Conservation (phyloP, 2,113 vertebrate genomes). For the Sitta europaea region DNA sequence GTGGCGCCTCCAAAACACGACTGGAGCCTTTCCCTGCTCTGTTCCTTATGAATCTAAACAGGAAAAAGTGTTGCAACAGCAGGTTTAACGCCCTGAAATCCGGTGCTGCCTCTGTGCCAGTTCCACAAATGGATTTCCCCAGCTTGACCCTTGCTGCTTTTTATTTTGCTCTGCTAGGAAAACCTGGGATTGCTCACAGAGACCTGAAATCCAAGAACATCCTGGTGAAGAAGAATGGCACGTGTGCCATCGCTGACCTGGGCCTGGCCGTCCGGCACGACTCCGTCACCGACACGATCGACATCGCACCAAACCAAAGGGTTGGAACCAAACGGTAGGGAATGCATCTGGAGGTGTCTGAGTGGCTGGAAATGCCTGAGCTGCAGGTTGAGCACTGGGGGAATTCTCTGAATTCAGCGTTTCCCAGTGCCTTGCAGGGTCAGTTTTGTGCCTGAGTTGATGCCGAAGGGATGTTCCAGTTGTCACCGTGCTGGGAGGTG, state of each 20-base stretch:
- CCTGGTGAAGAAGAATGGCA: slow-evolving; percentile 95
- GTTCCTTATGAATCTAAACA: not conserved
- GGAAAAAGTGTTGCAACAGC: not conserved
- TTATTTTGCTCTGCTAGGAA: slow-evolving; percentile 74
- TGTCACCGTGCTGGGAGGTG: not conserved
- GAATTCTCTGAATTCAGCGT: not conserved
- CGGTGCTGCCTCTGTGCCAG: not conserved
- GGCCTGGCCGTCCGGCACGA: slow-evolving; percentile 96
- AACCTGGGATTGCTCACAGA: slow-evolving; percentile 95
- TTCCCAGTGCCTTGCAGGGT: not conserved
- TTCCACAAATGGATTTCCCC: not conserved
- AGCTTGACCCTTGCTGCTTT: not conserved
- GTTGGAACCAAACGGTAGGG: slow-evolving; percentile 95
- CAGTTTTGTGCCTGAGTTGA: not conserved
- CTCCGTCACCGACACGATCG: slow-evolving; percentile 93
- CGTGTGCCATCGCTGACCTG: slow-evolving; percentile 94
- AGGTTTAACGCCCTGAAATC: not conserved
- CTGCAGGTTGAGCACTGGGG: not conserved
- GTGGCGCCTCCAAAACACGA: accelerated
- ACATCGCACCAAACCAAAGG: slow-evolving; percentile 95
- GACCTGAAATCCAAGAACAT: slow-evolving; percentile 99
- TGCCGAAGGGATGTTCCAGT: not conserved
- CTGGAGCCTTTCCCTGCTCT: not conserved
- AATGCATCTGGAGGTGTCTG: accelerated
- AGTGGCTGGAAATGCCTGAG: not conserved